phyloP scores from a whole-genome alignment of 1,140 invertebrate genomes.

The Cydia strobilella region DNA sequence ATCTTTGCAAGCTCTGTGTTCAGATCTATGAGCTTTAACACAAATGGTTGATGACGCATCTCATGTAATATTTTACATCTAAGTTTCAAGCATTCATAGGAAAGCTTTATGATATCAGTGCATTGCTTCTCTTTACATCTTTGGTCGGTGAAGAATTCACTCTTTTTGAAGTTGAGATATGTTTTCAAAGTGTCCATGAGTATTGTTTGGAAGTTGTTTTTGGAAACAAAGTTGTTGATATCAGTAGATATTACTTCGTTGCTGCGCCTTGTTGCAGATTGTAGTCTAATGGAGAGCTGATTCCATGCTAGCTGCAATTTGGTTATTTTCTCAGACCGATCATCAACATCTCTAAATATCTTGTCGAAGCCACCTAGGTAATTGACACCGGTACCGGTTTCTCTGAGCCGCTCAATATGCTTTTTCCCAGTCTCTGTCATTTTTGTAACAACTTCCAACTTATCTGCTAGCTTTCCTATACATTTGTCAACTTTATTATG shows the following conservation, averaged over 20 bases:
- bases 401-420: conserved; percentile 59
- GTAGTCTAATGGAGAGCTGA: conserved; percentile 63
- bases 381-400: conserved; percentile 56
- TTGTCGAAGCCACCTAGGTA: conserved; percentile 65
- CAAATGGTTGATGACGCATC: conserved; percentile 62
- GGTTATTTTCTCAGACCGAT: conserved; percentile 58
- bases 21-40: conserved; percentile 72
- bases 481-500: conserved; percentile 72
- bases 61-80: conserved; percentile 70
- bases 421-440: conserved; percentile 62
- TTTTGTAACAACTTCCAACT: conserved; percentile 59
- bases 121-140: conserved; percentile 63
- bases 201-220: conserved; percentile 62
- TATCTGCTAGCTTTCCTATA: conserved; percentile 66
- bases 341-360: conserved; percentile 64
- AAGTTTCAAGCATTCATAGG: conserved; percentile 71
- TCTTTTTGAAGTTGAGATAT: conserved; percentile 59
- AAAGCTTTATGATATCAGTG: conserved; percentile 67
- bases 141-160: conserved; percentile 57
- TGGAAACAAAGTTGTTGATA: conserved; percentile 64
- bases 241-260: conserved; percentile 66
- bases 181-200: conserved; percentile 61
- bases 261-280: conserved; percentile 70
- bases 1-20: conserved; percentile 71
- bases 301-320: conserved; percentile 69